Percentiles rank a stretch among this genome's conserved stretches.
These are phyloP conservation scores for Centropus unirufus DNA, from an alignment of 2,113 vertebrate species.

Conservation along the genomic window DNA sequence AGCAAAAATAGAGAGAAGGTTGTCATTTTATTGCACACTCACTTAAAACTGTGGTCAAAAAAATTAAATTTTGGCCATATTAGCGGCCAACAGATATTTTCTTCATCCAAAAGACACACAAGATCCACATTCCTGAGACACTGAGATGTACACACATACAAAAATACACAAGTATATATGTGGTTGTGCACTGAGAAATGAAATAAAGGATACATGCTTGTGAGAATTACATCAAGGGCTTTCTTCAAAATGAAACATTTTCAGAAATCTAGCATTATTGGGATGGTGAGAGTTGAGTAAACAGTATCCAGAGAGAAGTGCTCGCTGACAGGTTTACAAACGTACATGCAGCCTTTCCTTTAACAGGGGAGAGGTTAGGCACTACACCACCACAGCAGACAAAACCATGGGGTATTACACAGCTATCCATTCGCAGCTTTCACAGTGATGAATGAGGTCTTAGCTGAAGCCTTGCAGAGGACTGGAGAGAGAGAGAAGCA, in stretches of 20 bases:
- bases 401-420: conserved; percentile 80
- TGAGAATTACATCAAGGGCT: conserved; percentile 16
- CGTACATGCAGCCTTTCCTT: conserved; percentile 83
- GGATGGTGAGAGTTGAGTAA: conserved; percentile 57
- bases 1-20: not conserved
- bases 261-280: conserved; percentile 49
- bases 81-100: not conserved
- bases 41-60: not conserved
- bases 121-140: not conserved
- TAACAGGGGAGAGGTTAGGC: conserved; percentile 70
- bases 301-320: conserved; percentile 70
- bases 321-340: conserved; percentile 89
- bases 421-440: conserved; percentile 81
- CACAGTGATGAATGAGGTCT: conserved; percentile 80
- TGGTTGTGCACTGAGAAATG: not conserved
- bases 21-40: not conserved
- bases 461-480: conserved; percentile 78
- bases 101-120: not conserved
- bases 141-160: not conserved
- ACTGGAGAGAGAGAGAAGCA: not conserved
- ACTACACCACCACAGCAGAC: conserved; percentile 51
- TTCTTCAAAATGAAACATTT: conserved; percentile 68
- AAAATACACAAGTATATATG: not conserved
- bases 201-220: not conserved
- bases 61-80: not conserved